These are phyloP conservation scores for Meda fulgida DNA, from an alignment of 2,797 vertebrate species.

Conservation along the genomic window DNA sequence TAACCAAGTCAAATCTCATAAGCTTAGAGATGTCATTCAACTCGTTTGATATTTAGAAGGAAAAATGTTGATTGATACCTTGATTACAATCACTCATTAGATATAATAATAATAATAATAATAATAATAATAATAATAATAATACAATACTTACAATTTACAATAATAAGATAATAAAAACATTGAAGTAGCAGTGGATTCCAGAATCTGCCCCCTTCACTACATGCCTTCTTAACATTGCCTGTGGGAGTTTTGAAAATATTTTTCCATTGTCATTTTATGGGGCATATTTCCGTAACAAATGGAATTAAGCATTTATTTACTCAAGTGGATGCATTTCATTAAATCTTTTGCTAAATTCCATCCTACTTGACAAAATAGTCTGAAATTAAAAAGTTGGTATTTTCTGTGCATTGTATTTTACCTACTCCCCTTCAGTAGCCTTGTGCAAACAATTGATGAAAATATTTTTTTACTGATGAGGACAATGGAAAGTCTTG, in stretches of 20 bases:
- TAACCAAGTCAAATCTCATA: too few relatives aligned
- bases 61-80: too few relatives aligned
- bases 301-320: neutral
- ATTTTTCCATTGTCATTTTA: neutral
- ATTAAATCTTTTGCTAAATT: neutral
- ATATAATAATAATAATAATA: too few relatives aligned
- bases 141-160: too few relatives aligned
- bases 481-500: slow-evolving; percentile 14
- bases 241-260: neutral
- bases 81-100: too few relatives aligned
- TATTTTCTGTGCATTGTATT: neutral
- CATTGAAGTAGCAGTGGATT: too few relatives aligned
- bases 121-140: too few relatives aligned
- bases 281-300: neutral
- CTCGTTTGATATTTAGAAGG: too few relatives aligned
- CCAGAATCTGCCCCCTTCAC: too few relatives aligned
- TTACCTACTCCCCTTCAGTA: neutral
- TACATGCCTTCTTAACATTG: neutral
- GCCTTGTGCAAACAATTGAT: neutral
- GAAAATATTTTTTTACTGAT: neutral
- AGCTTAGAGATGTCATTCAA: too few relatives aligned
- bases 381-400: neutral
- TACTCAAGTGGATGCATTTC: neutral
- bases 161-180: too few relatives aligned
- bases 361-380: too few relatives aligned